Conservation (phyloP, 2,797 vertebrate species). For the Steatocranus sp. region DNA sequence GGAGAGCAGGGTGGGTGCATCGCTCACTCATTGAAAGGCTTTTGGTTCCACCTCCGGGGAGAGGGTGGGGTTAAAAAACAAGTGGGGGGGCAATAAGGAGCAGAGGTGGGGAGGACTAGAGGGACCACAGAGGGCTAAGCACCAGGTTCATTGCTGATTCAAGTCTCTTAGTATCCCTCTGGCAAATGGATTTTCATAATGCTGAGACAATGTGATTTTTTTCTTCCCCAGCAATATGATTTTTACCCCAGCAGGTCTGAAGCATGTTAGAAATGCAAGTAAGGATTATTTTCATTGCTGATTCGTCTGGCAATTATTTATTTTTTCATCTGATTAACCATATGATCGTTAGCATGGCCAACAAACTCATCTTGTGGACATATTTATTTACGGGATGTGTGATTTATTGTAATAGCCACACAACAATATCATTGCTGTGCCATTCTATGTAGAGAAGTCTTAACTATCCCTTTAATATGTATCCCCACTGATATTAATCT, state of each 20-base stretch:
- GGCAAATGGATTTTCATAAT: conserved; percentile 71
- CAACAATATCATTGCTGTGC: neutral
- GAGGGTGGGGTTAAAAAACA: neutral
- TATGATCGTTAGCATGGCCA: neutral
- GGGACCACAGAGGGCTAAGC: conserved; percentile 53
- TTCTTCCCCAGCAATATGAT: neutral
- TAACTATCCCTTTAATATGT: neutral
- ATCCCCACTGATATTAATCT: conserved; percentile 12
- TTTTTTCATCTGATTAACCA: neutral
- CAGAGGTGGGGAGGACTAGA: neutral
- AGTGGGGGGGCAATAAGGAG: conserved; percentile 14
- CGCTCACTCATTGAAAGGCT: conserved; percentile 48
- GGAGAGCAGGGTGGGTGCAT: conserved; percentile 44
- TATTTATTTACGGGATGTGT: neutral
- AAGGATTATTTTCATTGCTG: neutral
- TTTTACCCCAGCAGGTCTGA: conserved; percentile 12
- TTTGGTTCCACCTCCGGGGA: conserved; percentile 51
- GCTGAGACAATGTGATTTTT: conserved; percentile 63
- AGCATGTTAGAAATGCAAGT: conserved; percentile 16
- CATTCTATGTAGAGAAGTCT: neutral
- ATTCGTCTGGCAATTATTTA: neutral
- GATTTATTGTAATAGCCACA: neutral
- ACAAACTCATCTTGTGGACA: neutral
- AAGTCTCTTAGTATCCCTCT: conserved; percentile 62
- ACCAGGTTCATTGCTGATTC: conserved; percentile 68